phyloP scores from a whole-genome alignment of 2,888 invertebrate genomes.

The Ormia ochracea region DNA sequence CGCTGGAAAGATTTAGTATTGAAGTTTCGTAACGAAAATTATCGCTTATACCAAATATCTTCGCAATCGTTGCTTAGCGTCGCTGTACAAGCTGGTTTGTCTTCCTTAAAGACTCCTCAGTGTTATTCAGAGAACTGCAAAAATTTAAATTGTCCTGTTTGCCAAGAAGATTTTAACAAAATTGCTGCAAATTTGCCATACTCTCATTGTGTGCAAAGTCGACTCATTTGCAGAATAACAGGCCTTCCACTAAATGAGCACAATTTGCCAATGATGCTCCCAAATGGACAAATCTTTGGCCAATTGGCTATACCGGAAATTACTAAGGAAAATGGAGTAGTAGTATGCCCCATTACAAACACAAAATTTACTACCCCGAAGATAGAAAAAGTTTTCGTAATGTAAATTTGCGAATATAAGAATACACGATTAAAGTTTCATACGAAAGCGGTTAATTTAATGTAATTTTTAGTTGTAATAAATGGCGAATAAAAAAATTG shows the following conservation, averaged over 20 bases:
- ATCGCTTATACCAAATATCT: constrained; percentile 94
- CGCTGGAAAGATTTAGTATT: constrained; percentile 91
- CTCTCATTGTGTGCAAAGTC: constrained; percentile 97
- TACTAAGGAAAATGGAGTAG: constrained; percentile 94
- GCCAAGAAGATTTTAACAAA: constrained; percentile 89
- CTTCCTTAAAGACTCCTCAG: constrained; percentile 96
- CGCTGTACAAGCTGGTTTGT: constrained; percentile 93
- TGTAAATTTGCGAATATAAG: too few species aligned
- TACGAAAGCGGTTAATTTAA: constrained; percentile 11
- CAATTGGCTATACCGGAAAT: constrained; percentile 93
- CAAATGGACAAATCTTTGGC: constrained; percentile 98
- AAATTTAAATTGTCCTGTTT: constrained; percentile 94
- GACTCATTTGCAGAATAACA: constrained; percentile 91
- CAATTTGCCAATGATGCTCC: constrained; percentile 98
- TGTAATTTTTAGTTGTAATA: constrained; percentile 16
- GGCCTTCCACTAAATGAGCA: constrained; percentile 96
- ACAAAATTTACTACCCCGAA: constrained; percentile 93
- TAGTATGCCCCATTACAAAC: constrained; percentile 96
- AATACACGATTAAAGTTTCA: neutral
- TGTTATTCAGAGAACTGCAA: constrained; percentile 84
- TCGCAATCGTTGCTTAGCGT: constrained; percentile 94
- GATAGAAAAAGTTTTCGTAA: constrained; percentile 97
- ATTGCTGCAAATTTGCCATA: constrained; percentile 92
- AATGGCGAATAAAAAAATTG: neutral
- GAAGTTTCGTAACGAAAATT: constrained; percentile 96